Base-by-base conservation (phyloP, 2,888 invertebrate genomes). In the Drosophila algonquin region DNA sequence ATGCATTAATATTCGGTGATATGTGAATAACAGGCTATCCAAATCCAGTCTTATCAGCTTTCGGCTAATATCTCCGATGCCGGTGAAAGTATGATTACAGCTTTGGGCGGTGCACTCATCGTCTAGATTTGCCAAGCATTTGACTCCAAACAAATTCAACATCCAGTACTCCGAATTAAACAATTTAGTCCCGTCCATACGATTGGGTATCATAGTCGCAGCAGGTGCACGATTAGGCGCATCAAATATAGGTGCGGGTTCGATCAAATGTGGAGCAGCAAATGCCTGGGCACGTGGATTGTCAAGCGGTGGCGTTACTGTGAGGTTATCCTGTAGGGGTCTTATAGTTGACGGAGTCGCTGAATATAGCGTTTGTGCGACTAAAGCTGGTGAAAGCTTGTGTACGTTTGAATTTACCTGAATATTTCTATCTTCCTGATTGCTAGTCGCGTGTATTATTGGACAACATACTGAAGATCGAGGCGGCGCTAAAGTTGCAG, bases 61-160 rank as follows among this genome's bases (percentile, higher is more conserved):
- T 2, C 69, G 59, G 30, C 58, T 65, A 0, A 87, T 54, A 3
- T 73, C 67, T 1, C 71, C 63, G 12, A 56, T 35, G 8, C 5
- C 12, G 21, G 21, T 16, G 1, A 75, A 44, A 5, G 4, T 9
- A n/a, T 85, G 86, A 35, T 75, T 59, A 52, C 87, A 87, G 12
- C 24, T 10, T 2, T 0, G 0, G 0, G 56, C 48, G 0, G 0
- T 0, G 30, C 87, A 87, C 1, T 6, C 3, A 1, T 55, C 56
- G 3, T 71, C 3, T 82, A 35, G 47, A 27, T 52, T 1, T 0
- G 12, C 53, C 62, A n/a, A 68, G 54, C 87, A 87, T 3, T 60
- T 70, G 1, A 73, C 48, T 6, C 79, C 86, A 65, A 87, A 83
- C 0, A 73, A 21, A 1, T 47, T 32, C 9, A 5, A 21, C 6